Evolutionary conservation across 2,113 vertebrate species (phyloP).

Genomic region (Rhea americana): DNA sequence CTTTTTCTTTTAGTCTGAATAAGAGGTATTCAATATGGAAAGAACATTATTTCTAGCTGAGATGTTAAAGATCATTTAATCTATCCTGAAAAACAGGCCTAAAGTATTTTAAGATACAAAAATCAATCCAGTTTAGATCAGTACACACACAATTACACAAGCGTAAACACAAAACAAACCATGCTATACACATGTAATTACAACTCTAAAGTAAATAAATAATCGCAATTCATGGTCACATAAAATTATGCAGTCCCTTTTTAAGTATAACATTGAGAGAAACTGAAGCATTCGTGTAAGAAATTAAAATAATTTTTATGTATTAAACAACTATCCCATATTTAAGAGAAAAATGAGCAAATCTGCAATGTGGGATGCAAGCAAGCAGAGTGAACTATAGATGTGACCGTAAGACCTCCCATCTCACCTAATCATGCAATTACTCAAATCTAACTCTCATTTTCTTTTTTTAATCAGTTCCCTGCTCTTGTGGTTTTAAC

Average conservation of each 20-base stretch:
- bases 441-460: not conserved
- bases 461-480: not conserved
- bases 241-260: not conserved
- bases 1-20: not conserved
- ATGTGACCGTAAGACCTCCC: not conserved
- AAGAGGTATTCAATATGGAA: not conserved
- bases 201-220: not conserved
- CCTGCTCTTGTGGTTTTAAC: not conserved
- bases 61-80: not conserved
- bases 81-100: not conserved
- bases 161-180: not conserved
- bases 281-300: not conserved
- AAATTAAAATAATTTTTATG: not conserved
- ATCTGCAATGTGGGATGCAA: not conserved
- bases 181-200: not conserved
- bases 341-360: not conserved
- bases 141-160: not conserved
- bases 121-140: not conserved
- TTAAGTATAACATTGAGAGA: not conserved
- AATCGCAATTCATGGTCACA: not conserved
- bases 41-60: not conserved
- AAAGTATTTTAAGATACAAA: not conserved
- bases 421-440: not conserved
- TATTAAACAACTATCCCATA: not conserved
- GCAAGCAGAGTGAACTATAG: not conserved